Evolutionary conservation across 2,888 invertebrate genomes (phyloP).

Genomic region (Aproaerema taeniolella): DNA sequence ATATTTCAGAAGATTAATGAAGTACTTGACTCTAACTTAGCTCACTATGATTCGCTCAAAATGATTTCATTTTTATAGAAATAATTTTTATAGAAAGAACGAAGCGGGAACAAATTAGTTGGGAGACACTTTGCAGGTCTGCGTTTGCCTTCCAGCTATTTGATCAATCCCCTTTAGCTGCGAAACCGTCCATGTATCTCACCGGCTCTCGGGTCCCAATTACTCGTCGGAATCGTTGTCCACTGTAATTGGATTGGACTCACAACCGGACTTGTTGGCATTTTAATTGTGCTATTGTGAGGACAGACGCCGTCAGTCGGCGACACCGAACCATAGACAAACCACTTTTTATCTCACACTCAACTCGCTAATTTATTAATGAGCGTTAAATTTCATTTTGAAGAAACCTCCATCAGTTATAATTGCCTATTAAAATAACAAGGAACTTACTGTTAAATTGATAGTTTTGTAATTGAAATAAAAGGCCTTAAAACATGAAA

Average conservation of each 20-base stretch:
- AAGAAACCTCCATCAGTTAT: neutral
- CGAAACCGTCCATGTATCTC: constrained; percentile 52
- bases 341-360: constrained; percentile 54
- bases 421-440: constrained; percentile 4
- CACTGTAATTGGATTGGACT: constrained; percentile 75
- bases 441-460: neutral
- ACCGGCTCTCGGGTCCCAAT: constrained; percentile 63
- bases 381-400: constrained; percentile 8
- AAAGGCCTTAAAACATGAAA: no score
- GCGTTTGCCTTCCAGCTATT: no score
- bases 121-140: no score
- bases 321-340: constrained; percentile 56
- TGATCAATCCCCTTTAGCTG: constrained; percentile 29
- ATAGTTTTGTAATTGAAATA: no score
- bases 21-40: no score
- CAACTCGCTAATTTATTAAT: constrained; percentile 27
- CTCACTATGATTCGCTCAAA: no score
- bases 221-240: constrained; percentile 75
- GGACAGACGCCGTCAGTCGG: constrained; percentile 58
- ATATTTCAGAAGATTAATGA: no score
- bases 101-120: no score
- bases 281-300: constrained; percentile 78
- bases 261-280: constrained; percentile 75
- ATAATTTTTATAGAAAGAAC: no score
- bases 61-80: no score